Evolutionary conservation across 2,113 vertebrate species (phyloP).

Genomic region (Empidonax alnorum): DNA sequence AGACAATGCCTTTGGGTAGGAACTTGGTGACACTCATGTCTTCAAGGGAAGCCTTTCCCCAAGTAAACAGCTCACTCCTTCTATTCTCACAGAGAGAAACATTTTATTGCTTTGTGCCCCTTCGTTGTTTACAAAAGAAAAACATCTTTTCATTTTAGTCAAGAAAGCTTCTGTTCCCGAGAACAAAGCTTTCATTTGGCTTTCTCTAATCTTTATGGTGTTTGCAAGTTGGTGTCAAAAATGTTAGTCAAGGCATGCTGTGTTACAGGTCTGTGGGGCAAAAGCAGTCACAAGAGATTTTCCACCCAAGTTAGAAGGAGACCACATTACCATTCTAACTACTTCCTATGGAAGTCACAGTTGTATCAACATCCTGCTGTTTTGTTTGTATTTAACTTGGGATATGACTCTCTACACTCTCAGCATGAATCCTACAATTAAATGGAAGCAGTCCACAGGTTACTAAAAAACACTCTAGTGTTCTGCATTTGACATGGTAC

Average conservation of each 20-base stretch:
- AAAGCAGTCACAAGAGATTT: constrained; percentile 64
- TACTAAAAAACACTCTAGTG: constrained; percentile 37
- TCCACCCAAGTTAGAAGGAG: constrained; percentile 66
- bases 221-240: constrained; percentile 79
- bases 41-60: constrained; percentile 12
- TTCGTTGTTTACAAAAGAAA: constrained; percentile 42
- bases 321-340: constrained; percentile 72
- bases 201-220: constrained; percentile 70
- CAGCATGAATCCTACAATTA: constrained; percentile 75
- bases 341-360: constrained; percentile 77
- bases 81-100: constrained; percentile 24
- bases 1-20: neutral
- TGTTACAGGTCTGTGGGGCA: constrained; percentile 65
- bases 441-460: constrained; percentile 63
- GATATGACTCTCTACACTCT: constrained; percentile 70
- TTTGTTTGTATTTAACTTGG: constrained; percentile 78
- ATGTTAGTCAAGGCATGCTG: constrained; percentile 73
- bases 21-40: neutral
- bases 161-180: constrained; percentile 63
- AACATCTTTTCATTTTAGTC: constrained; percentile 60
- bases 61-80: constrained; percentile 32
- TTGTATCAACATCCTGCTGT: constrained; percentile 80
- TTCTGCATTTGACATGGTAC: constrained; percentile 11
- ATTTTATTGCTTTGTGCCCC: constrained; percentile 55
- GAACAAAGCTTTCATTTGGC: constrained; percentile 73